Conservation (phyloP, 2,113 vertebrate genomes). For the Saguinus midas region DNA sequence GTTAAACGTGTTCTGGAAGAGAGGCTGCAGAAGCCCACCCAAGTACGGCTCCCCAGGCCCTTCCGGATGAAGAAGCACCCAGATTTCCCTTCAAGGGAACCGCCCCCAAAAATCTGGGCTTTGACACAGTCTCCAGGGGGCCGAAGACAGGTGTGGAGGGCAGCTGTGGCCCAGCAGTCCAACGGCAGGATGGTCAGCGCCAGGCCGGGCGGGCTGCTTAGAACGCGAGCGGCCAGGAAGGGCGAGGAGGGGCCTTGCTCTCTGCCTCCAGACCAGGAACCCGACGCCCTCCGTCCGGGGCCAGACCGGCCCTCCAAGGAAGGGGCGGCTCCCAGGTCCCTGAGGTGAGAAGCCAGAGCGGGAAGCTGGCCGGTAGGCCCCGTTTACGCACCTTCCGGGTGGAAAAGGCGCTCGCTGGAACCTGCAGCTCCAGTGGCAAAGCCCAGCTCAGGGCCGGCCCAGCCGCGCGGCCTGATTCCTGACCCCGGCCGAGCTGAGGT, state of each 20-base stretch:
- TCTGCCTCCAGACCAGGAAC: background rate
- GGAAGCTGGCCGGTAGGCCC: constrained; percentile 42
- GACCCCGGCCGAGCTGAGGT: background rate
- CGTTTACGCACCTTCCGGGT: background rate
- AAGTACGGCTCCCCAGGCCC: background rate
- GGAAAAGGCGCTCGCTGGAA: background rate
- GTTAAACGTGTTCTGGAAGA: background rate
- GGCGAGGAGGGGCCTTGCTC: constrained; percentile 7
- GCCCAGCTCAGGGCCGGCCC: background rate
- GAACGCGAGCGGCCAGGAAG: constrained; percentile 8
- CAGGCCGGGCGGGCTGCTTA: constrained; percentile 17
- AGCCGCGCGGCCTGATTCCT: background rate
- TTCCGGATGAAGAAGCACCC: background rate
- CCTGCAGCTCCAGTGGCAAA: background rate
- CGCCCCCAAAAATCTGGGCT: background rate
- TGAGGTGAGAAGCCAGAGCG: constrained; percentile 48
- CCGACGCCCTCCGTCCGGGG: background rate
- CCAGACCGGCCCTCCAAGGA: background rate
- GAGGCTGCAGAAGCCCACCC: background rate
- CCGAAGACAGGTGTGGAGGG: constrained; percentile 55
- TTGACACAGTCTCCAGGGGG: constrained; percentile 15
- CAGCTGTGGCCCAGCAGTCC: background rate
- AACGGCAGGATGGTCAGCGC: background rate
- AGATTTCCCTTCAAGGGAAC: constrained; percentile 50
- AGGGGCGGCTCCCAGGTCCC: constrained; percentile 31